phyloP scores from a whole-genome alignment of 2,113 vertebrate genomes.

The Etheostoma cragini region DNA sequence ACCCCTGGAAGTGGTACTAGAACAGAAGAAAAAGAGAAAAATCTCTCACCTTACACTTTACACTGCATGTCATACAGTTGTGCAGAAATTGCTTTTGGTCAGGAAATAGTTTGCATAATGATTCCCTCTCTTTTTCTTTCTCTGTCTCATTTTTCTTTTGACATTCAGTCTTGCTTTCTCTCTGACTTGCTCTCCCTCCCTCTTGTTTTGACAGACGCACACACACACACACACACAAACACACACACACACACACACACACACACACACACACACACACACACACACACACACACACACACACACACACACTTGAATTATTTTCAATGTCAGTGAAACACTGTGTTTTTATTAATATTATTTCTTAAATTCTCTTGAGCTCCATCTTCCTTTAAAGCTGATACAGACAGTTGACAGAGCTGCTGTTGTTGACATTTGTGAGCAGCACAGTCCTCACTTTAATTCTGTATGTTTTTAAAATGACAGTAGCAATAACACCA shows the following conservation, averaged over 20 bases:
- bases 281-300: constrained; percentile 1
- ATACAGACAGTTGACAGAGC: constrained; percentile 24
- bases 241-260: neutral
- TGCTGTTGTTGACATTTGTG: constrained; percentile 57
- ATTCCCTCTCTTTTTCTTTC: constrained; percentile 21
- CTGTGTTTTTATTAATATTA: neutral
- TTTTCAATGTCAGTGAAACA: constrained; percentile 27
- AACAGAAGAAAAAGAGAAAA: constrained; percentile 64
- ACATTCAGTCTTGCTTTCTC: constrained; percentile 12
- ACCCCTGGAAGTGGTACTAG: constrained; percentile 66
- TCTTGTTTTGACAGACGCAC: constrained; percentile 6
- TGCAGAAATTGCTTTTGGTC: constrained; percentile 63
- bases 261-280: constrained; percentile 6
- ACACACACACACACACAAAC: constrained; percentile 18
- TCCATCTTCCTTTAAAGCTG: constrained; percentile 24
- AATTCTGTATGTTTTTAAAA: constrained; percentile 55
- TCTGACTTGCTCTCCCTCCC: neutral
- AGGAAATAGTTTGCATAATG: constrained; percentile 54
- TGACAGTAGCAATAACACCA: constrained; percentile 47
- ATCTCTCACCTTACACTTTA: constrained; percentile 70
- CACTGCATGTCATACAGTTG: constrained; percentile 59
- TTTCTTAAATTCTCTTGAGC: constrained; percentile 30
- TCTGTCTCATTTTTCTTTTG: constrained; percentile 12
- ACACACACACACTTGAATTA: constrained; percentile 16
- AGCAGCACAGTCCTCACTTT: constrained; percentile 32